Conservation (phyloP, 2,888 invertebrate genomes). For the Pterostichus niger region DNA sequence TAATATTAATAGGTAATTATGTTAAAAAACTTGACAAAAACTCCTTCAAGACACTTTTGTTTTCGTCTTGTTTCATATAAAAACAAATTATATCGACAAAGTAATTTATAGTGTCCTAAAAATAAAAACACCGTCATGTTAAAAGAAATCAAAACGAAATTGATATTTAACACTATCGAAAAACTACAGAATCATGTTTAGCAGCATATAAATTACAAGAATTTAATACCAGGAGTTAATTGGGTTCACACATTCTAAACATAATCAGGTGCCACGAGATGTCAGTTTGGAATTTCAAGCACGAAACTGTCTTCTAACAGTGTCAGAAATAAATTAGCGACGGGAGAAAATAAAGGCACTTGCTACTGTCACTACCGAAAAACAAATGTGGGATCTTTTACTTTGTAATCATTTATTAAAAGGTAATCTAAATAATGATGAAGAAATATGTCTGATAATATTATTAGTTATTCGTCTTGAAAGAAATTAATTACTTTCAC, state of each 20-base stretch:
- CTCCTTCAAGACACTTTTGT: slow-evolving; percentile 1
- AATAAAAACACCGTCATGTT: slow-evolving; percentile 27
- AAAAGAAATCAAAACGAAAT: slow-evolving; percentile 45
- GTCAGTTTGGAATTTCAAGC: slow-evolving; percentile 38
- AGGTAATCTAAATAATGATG: too few relatives aligned
- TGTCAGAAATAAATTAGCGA: slow-evolving; percentile 14
- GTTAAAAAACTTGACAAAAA: slow-evolving; percentile 18
- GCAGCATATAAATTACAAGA: slow-evolving; percentile 49
- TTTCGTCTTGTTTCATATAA: slow-evolving; percentile 29
- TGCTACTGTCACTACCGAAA: neutral
- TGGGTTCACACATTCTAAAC: slow-evolving; percentile 54
- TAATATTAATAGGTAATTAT: slow-evolving; percentile 29
- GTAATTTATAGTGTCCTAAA: slow-evolving; percentile 45
- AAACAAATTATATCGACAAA: slow-evolving; percentile 36
- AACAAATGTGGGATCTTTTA: neutral
- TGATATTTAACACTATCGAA: slow-evolving; percentile 42
- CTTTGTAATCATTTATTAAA: neutral
- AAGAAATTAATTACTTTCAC: too few relatives aligned
- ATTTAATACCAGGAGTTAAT: slow-evolving; percentile 52
- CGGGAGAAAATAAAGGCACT: neutral
- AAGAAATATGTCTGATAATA: too few relatives aligned
- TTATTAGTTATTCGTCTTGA: too few relatives aligned
- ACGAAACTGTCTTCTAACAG: neutral
- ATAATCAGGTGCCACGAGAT: slow-evolving; percentile 39
- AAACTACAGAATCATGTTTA: slow-evolving; percentile 55